phyloP scores from a whole-genome alignment of 2,113 vertebrate species.

The Cranoglanis bouderius region DNA sequence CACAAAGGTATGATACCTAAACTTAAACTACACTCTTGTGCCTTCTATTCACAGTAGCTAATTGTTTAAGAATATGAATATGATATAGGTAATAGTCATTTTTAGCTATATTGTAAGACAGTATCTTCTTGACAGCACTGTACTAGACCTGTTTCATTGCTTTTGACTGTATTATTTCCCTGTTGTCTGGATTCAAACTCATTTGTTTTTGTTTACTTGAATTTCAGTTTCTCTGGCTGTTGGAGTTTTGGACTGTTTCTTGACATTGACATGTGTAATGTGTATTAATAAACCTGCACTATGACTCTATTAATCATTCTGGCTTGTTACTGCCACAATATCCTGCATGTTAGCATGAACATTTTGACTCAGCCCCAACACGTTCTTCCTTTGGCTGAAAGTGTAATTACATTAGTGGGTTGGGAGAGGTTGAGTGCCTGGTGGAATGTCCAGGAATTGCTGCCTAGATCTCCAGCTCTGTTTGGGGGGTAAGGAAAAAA shows the following conservation, averaged over 20 bases:
- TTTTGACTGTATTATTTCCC: not conserved
- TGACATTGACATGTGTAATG: not conserved
- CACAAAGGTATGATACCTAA: not conserved
- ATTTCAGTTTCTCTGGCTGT: not conserved
- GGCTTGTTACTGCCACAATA: not conserved
- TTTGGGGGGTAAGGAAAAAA: not conserved
- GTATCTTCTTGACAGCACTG: not conserved
- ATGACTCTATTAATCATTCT: constrained; percentile 19
- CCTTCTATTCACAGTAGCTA: not conserved
- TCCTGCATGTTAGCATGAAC: constrained; percentile 15
- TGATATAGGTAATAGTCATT: not conserved
- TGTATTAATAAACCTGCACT: not conserved
- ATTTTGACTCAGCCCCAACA: constrained; percentile 43
- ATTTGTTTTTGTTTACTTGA: not conserved
- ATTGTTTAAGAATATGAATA: not conserved
- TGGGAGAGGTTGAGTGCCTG: constrained; percentile 40
- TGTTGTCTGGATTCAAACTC: not conserved
- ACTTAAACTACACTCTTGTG: not conserved
- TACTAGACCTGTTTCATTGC: not conserved
- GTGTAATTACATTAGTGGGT: constrained; percentile 58
- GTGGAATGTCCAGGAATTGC: constrained; percentile 33
- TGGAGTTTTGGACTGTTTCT: not conserved
- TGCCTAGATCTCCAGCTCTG: constrained; percentile 13
- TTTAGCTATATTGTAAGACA: not conserved
- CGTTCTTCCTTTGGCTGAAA: constrained; percentile 33